A percentile compares a stretch with the other conserved stretches of the same genome.
Conservation (phyloP, 2,797 vertebrate genomes). For the Dallia pectoralis region DNA sequence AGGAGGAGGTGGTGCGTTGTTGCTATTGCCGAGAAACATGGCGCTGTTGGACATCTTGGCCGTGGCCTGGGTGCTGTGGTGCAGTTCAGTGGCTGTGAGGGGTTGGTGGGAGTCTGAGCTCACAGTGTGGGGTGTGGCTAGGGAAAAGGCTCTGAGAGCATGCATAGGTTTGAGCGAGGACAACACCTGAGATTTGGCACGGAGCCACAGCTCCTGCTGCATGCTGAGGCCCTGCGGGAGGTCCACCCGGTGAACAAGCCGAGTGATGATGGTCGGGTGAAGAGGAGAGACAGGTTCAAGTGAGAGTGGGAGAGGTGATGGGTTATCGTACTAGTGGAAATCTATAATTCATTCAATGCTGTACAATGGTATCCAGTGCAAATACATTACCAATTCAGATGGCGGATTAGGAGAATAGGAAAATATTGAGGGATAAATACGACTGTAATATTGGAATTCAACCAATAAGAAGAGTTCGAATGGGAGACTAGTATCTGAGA, state of each 20-base stretch:
- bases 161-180: conserved; percentile 42
- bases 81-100: conserved; percentile 1
- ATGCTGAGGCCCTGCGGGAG: conserved; percentile 50
- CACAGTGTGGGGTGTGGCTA: not conserved
- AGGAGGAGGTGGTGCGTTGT: conserved; percentile 15
- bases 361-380: too few relatives aligned
- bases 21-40: conserved; percentile 9
- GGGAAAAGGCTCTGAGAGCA: conserved; percentile 45
- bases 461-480: not conserved
- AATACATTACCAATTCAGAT: conserved; percentile 26
- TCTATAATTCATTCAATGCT: conserved; percentile 50
- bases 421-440: conserved; percentile 22
- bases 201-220: conserved; percentile 60
- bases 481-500: too few relatives aligned
- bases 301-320: conserved; percentile 41
- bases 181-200: conserved; percentile 47
- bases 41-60: conserved; percentile 35
- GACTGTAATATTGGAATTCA: not conserved
- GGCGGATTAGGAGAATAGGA: conserved; percentile 19
- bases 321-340: conserved; percentile 49
- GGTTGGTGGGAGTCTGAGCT: conserved; percentile 2
- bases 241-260: not conserved
- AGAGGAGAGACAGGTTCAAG: conserved; percentile 45
- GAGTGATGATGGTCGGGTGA: conserved; percentile 25
- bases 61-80: conserved; percentile 17